Conservation (phyloP, 2,888 invertebrate genomes). For the Eristalis intricaria region DNA sequence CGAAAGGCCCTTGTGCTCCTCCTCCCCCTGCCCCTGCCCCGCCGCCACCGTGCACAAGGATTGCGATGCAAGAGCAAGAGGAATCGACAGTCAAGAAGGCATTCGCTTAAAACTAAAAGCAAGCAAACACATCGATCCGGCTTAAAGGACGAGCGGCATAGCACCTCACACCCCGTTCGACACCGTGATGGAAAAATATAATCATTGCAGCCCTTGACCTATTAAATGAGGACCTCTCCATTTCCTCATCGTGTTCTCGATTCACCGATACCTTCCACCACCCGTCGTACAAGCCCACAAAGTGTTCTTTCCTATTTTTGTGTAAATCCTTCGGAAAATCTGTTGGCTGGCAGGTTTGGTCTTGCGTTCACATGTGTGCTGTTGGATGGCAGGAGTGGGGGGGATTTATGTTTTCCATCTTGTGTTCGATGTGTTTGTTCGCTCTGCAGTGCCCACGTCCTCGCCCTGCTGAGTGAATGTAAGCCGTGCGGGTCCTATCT, state of each 20-base stretch:
- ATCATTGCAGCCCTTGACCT: slow-evolving; percentile 69
- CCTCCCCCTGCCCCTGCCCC: not conserved
- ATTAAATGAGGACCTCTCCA: slow-evolving; percentile 64
- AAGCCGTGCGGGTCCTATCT: slow-evolving; percentile 22
- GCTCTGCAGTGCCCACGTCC: not conserved
- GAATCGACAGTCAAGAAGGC: slow-evolving; percentile 46
- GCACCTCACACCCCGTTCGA: slow-evolving; percentile 33
- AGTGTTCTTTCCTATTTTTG: not conserved
- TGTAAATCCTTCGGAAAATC: slow-evolving; percentile 26
- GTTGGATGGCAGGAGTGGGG: not conserved
- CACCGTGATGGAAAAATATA: slow-evolving; percentile 61
- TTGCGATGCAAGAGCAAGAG: slow-evolving; percentile 39
- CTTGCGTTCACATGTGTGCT: slow-evolving; percentile 14
- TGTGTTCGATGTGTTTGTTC: slow-evolving; percentile 33
- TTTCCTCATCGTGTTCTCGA: slow-evolving; percentile 38
- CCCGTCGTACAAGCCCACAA: not conserved
- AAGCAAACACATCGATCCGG: slow-evolving; percentile 60
- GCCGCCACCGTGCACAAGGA: too few species aligned
- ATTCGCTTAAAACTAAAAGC: slow-evolving; percentile 56
- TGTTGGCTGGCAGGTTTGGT: slow-evolving; percentile 5
- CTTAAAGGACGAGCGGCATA: slow-evolving; percentile 16
- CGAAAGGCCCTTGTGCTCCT: not conserved
- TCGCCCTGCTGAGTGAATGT: not conserved
- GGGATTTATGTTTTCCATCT: slow-evolving; percentile 10
- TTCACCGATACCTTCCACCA: slow-evolving; percentile 10